These are phyloP conservation scores for Anagyrus pseudococci DNA, from an alignment of 2,888 invertebrate genomes.

Conservation along the genomic window DNA sequence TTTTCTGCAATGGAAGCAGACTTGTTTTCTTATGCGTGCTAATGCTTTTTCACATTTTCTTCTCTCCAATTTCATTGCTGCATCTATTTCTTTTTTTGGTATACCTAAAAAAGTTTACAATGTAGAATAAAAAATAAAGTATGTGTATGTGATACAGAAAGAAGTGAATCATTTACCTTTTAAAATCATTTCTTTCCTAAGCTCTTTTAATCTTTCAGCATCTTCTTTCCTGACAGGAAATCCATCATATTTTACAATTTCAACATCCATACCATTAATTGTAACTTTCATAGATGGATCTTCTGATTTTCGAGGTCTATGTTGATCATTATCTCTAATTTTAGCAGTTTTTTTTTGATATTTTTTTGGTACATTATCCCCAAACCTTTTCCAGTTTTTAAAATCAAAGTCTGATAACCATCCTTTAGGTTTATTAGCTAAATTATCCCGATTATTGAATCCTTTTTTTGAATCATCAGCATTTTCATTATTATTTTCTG, in stretches of 20 bases:
- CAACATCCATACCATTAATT: conserved; percentile 71
- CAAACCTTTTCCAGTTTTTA: conserved; percentile 23
- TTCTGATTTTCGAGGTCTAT: conserved; percentile 59
- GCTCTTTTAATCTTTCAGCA: conserved; percentile 68
- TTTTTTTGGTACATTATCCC: conserved; percentile 43
- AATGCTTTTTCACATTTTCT: conserved; percentile 76
- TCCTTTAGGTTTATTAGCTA: not conserved
- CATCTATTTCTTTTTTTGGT: conserved; percentile 71
- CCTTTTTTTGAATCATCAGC: conserved; percentile 7
- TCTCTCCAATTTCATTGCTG: conserved; percentile 73
- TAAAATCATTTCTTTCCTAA: conserved; percentile 71
- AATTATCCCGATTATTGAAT: not conserved
- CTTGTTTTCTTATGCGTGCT: conserved; percentile 71
- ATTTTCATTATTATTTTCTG: conserved; percentile 1
- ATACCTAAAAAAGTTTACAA: conserved; percentile 57
- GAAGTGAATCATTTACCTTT: conserved; percentile 63
- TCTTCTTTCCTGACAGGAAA: conserved; percentile 77
- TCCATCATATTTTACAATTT: conserved; percentile 72
- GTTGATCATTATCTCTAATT: conserved; percentile 58
- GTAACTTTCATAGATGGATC: conserved; percentile 63
- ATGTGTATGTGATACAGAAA: conserved; percentile 10
- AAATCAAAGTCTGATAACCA: conserved; percentile 1
- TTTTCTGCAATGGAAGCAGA: conserved; percentile 81
- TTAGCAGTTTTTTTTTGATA: conserved; percentile 59
- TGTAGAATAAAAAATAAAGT: conserved; percentile 10